Conservation (phyloP, 2,888 invertebrate species). For the Hymenopus coronatus region DNA sequence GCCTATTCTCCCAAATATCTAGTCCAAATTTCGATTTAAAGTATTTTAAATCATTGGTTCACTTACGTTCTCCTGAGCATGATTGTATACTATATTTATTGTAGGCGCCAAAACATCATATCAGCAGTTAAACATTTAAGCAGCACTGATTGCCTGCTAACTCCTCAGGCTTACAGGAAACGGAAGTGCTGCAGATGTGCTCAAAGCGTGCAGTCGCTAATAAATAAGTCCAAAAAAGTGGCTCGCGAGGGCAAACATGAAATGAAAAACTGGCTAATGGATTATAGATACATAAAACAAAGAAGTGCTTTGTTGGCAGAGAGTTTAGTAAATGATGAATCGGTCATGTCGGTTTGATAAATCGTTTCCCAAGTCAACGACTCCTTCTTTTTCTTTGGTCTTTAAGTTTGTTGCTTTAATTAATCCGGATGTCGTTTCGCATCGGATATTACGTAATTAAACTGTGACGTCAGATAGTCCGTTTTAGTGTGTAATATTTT, state of each 20-base stretch:
- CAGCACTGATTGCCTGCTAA: neutral
- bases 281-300: neutral
- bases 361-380: neutral
- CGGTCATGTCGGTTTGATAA: neutral
- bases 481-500: neutral
- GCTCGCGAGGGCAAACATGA: neutral
- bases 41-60: no score
- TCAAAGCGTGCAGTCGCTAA: neutral
- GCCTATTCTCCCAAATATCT: no score
- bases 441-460: neutral
- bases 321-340: neutral
- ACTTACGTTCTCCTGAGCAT: no score
- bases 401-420: neutral
- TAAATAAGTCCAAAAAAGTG: neutral
- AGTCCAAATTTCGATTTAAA: no score
- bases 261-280: neutral
- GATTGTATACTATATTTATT: no score
- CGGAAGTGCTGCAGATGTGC: neutral
- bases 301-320: neutral
- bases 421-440: neutral
- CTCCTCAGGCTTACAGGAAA: neutral
- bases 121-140: no score
- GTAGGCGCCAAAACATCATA: no score
- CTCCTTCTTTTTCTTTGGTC: neutral
- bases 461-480: neutral